Evolutionary conservation across 1,140 invertebrate species (phyloP), one percentile per base, ranked within the genome.

Genomic region (Trachelipus rathkii): DNA sequence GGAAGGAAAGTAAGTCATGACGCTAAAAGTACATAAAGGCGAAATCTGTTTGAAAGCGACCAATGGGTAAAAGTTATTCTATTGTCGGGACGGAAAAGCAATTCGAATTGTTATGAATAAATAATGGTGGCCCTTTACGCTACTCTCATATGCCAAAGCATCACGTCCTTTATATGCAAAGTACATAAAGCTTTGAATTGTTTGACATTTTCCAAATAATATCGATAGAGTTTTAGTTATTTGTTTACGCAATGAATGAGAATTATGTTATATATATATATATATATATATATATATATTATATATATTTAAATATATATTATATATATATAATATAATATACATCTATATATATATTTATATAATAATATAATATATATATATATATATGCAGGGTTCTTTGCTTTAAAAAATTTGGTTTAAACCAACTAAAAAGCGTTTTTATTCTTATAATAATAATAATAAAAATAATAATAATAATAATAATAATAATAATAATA

Each of bases 61-160:
- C 33, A 60, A 60, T 60, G 19, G 19, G 50, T 60, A 60, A 60
- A 60, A n/a, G n/a, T n/a, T 60, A 60, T 60, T 60, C 50, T 19
- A 60, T 60, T 60, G 50, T 60, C 50, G 19, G n/a, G n/a, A 60
- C 50, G 50, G 50, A 60, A 60, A 60, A 60, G 50, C 50, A 60
- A 60, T 60, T 60, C 1, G 50, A 60, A 60, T 60, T 60, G 50
- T 60, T 60, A 60, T 60, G 50, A 60, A 60, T 60, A 60, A 33
- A 60, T 60, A 60, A 60, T 60, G n/a, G n/a, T 60, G 50, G 50
- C 50, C 50, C 6, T 60, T 60, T 60, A 60, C 50, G 2, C 2
- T 60, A 60, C 11, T 2, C 11, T 60, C n/a, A n/a, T 13, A 60
- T 60, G 2, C 19, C 50, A 19, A 60, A 15, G 50, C 19, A 60